Evolutionary conservation across 1,140 invertebrate species (phyloP).

Genomic region (Mycetomoellerius zeteki): DNA sequence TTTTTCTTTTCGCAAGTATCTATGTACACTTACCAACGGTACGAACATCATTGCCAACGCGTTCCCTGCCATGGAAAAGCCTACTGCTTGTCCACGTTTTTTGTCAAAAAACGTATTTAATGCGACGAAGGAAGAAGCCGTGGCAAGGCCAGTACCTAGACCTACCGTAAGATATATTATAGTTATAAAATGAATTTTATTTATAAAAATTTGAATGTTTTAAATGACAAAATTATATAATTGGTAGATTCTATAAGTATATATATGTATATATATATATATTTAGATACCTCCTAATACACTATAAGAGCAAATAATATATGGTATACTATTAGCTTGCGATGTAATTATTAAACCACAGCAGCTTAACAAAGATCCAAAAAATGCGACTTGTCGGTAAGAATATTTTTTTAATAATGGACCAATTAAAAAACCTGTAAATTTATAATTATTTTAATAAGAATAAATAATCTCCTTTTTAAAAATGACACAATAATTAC

Average conservation of each 20-base stretch:
- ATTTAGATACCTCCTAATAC: slow-evolving; percentile 89
- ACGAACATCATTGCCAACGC: slow-evolving; percentile 92
- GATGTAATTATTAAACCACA: slow-evolving; percentile 90
- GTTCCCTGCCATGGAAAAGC: slow-evolving; percentile 92
- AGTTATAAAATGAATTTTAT: slow-evolving; percentile 4
- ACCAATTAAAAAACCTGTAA: slow-evolving; percentile 90
- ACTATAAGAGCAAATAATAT: slow-evolving; percentile 92
- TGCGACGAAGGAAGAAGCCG: slow-evolving; percentile 91
- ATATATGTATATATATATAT: too few species aligned
- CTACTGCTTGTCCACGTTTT: slow-evolving; percentile 92
- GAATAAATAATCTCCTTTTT: not conserved
- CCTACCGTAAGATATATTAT: slow-evolving; percentile 83
- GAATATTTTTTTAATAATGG: slow-evolving; percentile 91
- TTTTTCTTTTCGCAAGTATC: not conserved
- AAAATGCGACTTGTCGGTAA: slow-evolving; percentile 91
- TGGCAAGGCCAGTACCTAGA: slow-evolving; percentile 91
- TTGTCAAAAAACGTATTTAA: slow-evolving; percentile 92
- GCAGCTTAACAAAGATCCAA: slow-evolving; percentile 89
- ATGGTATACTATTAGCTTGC: slow-evolving; percentile 90
- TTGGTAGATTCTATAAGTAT: not conserved
- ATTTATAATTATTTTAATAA: slow-evolving; percentile 15
- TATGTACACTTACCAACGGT: slow-evolving; percentile 87
- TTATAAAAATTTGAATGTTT: not conserved
- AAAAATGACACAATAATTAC: not conserved
- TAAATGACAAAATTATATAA: not conserved